Percentiles rank a stretch among this genome's conserved stretches.
Conservation (phyloP, 2,113 vertebrate species). For the Nematolebias whitei region DNA sequence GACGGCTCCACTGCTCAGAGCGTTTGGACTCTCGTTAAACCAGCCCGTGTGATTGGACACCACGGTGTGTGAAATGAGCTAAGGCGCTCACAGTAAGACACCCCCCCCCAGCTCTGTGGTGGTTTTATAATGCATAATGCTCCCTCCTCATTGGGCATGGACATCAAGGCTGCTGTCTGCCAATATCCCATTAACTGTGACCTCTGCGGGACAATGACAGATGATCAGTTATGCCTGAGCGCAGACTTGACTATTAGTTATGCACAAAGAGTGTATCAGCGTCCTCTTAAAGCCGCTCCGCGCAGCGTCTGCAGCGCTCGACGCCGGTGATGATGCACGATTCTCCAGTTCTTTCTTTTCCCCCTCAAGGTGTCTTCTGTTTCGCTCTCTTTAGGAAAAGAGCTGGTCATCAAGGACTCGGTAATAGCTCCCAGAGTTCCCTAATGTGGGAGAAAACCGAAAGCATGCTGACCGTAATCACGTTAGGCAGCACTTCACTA, state of each 20-base stretch:
- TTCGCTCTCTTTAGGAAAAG: constrained; percentile 28
- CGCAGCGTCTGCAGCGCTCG: not conserved
- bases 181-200: constrained; percentile 52
- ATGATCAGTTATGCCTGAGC: constrained; percentile 42
- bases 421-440: constrained; percentile 61
- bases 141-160: constrained; percentile 25
- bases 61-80: constrained; percentile 20
- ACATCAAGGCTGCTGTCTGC: constrained; percentile 39
- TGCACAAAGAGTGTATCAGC: not conserved
- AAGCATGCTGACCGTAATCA: constrained; percentile 73
- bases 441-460: constrained; percentile 58
- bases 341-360: not conserved
- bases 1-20: not conserved
- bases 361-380: constrained; percentile 5
- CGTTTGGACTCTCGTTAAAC: constrained; percentile 24
- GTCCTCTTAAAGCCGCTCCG: constrained; percentile 1
- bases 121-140: constrained; percentile 25
- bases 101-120: not conserved
- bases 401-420: constrained; percentile 61
- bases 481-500: constrained; percentile 81
- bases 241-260: constrained; percentile 20
- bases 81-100: not conserved
- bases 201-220: constrained; percentile 57
- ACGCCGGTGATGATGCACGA: not conserved
- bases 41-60: constrained; percentile 17